These are phyloP conservation scores for Spodoptera exigua DNA, from an alignment of 2,888 invertebrate genomes.

Conservation along the genomic window DNA sequence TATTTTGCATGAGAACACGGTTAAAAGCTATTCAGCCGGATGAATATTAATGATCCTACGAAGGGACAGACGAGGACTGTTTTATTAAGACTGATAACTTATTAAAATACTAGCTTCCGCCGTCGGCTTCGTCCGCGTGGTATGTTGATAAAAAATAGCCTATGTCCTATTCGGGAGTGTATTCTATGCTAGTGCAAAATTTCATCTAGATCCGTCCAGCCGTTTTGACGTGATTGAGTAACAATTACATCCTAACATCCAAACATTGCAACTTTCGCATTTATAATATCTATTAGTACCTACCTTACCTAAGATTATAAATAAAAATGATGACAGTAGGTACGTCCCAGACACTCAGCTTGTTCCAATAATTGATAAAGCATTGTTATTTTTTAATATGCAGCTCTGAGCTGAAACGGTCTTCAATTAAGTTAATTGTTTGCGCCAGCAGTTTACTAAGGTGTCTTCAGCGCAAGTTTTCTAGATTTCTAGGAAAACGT, in stretches of 20 bases:
- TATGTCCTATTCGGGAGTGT: no score
- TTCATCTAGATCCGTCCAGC: no score
- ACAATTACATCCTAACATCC: no score
- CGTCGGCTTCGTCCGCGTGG: no score
- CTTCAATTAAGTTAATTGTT: neutral
- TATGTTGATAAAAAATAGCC: no score
- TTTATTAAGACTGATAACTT: neutral
- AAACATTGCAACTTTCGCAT: no score
- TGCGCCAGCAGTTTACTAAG: neutral
- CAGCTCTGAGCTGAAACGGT: slow-evolving; percentile 1
- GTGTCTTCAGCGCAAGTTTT: no score
- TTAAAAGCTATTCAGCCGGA: slow-evolving; percentile 5
- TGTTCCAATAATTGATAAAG: slow-evolving; percentile 7
- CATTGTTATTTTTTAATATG: slow-evolving; percentile 18
- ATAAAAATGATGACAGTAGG: neutral
- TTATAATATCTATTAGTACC: no score
- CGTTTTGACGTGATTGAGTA: no score
- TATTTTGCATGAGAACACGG: slow-evolving; percentile 12
- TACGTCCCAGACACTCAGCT: neutral
- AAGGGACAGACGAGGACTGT: slow-evolving; percentile 2
- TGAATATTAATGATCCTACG: slow-evolving; percentile 7
- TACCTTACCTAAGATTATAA: neutral
- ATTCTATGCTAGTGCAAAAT: no score
- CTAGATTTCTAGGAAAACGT: no score
- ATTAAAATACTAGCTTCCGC: no score